Conservation (phyloP, 2,888 invertebrate genomes). For the Epinotia ramella region DNA sequence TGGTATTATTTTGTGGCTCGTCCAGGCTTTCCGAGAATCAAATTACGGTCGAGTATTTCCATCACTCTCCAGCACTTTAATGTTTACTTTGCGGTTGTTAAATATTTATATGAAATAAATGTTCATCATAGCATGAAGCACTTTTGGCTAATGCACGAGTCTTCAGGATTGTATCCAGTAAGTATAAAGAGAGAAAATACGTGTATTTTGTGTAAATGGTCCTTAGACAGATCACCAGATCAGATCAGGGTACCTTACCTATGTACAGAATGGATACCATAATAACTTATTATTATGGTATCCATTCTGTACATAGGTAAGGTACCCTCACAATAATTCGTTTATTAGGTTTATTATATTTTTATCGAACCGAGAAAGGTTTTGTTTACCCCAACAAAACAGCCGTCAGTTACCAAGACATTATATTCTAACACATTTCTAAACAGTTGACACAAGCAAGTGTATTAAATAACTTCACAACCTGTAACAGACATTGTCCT, state of each 20-base stretch:
- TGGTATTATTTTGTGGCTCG: constrained; percentile 40
- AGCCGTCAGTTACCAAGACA: background rate
- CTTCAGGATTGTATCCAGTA: background rate
- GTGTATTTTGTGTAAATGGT: background rate
- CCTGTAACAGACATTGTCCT: constrained; percentile 35
- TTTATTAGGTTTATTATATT: too few species aligned
- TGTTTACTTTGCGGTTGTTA: constrained; percentile 31
- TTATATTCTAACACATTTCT: constrained; percentile 1
- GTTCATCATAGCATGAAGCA: constrained; percentile 19
- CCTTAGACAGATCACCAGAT: too few species aligned
- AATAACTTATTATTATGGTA: too few species aligned
- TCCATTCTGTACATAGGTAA: too few species aligned
- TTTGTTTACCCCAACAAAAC: background rate
- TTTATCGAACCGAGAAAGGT: background rate
- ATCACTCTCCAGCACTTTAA: constrained; percentile 42
- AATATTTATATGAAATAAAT: constrained; percentile 40
- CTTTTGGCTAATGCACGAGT: constrained; percentile 17
- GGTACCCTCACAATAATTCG: too few species aligned
- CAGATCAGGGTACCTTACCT: too few species aligned
- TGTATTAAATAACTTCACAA: constrained; percentile 29
- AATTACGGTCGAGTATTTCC: constrained; percentile 40
- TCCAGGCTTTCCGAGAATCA: constrained; percentile 44
- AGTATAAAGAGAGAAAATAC: background rate
- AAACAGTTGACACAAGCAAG: constrained; percentile 24
- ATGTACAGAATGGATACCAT: too few species aligned